Evolutionary conservation across 2,888 invertebrate species (phyloP).

Genomic region (Bimastos eiseni): DNA sequence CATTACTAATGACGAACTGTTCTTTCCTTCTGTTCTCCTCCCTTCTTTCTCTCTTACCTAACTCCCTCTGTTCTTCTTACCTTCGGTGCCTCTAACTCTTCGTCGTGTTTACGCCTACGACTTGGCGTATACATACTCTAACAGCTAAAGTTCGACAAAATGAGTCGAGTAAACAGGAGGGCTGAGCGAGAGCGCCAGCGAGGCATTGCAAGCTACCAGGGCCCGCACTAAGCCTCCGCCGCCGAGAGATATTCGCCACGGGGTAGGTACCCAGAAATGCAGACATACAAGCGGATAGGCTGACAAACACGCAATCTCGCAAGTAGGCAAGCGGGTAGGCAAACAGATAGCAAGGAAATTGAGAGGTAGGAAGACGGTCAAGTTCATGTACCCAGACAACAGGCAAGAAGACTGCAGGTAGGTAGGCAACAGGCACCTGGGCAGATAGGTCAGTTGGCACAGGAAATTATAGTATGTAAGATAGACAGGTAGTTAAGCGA

Average conservation of each 20-base stretch:
- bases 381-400: neutral
- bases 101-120: conserved; percentile 6
- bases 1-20: neutral
- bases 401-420: neutral
- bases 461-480: neutral
- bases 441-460: neutral
- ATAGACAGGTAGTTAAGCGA: neutral
- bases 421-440: neutral
- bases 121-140: neutral
- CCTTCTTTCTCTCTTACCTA: too few species aligned
- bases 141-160: neutral
- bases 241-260: neutral
- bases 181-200: neutral
- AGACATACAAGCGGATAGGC: neutral
- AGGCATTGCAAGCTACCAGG: neutral
- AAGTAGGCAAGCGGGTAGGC: neutral
- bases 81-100: neutral
- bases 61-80: neutral
- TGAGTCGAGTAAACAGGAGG: conserved; percentile 6
- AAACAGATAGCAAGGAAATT: neutral
- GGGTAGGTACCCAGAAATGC: neutral
- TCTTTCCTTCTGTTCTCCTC: neutral
- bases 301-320: neutral
- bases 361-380: neutral
- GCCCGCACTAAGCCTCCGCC: neutral